These are phyloP conservation scores for Gymnocephalus cernua DNA, from an alignment of 2,113 vertebrate genomes.

Conservation along the genomic window DNA sequence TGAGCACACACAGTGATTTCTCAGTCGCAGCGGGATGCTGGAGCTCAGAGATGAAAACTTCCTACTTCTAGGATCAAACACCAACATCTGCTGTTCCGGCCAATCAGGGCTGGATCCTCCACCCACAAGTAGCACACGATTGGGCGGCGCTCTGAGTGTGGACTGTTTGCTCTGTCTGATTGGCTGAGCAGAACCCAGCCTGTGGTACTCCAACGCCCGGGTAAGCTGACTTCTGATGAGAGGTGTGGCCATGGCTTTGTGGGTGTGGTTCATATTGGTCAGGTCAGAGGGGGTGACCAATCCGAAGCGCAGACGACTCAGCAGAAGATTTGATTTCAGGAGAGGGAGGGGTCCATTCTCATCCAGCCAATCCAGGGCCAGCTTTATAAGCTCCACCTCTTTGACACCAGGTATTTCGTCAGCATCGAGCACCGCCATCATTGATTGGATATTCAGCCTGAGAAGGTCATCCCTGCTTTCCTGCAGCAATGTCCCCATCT, in stretches of 20 bases:
- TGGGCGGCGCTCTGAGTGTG: conserved; percentile 83
- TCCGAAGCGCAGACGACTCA: conserved; percentile 89
- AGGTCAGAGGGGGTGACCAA: conserved; percentile 84
- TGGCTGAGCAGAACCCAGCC: conserved; percentile 86
- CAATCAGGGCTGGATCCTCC: conserved; percentile 82
- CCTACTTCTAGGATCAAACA: conserved; percentile 87
- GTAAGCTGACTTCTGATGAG: conserved; percentile 89
- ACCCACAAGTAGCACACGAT: conserved; percentile 87
- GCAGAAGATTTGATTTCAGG: conserved; percentile 83
- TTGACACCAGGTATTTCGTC: conserved; percentile 87
- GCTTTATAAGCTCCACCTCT: conserved; percentile 85
- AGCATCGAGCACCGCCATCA: conserved; percentile 85
- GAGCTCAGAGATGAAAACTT: conserved; percentile 83
- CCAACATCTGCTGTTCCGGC: conserved; percentile 85
- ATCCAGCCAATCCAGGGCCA: conserved; percentile 90
- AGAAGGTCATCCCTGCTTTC: conserved; percentile 84
- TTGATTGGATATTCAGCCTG: conserved; percentile 86
- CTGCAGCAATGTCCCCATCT: conserved; percentile 85
- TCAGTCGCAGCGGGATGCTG: conserved; percentile 79
- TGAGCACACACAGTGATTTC: conserved; percentile 88
- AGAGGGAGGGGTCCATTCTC: conserved; percentile 84
- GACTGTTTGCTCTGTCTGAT: conserved; percentile 88
- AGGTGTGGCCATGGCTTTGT: conserved; percentile 84
- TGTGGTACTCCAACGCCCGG: conserved; percentile 92
- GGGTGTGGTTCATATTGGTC: conserved; percentile 77